Percentiles rank a stretch among this genome's conserved stretches.
Conservation (phyloP, 2,113 vertebrate species). For the Xerus inauris region DNA sequence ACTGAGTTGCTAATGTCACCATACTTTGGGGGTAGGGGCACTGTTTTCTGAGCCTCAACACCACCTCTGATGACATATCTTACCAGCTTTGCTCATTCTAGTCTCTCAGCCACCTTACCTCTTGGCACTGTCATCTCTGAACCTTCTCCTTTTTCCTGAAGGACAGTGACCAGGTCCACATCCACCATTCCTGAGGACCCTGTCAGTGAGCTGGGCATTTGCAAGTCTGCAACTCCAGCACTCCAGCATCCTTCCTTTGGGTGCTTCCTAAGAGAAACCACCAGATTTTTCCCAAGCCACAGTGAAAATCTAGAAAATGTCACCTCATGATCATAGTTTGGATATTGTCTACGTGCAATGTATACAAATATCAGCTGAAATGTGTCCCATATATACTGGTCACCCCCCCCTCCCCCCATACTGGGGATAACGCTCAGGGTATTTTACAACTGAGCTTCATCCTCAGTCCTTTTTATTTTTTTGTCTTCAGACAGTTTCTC, state of each 20-base stretch:
- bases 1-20: no score
- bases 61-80: not conserved
- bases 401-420: no score
- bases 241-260: no score
- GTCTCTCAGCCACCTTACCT: not conserved
- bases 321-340: not conserved
- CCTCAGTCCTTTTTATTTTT: no score
- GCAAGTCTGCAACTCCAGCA: no score
- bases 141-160: slow-evolving; percentile 23
- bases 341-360: not conserved
- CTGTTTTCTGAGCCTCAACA: not conserved
- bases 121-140: not conserved
- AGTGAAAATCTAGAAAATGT: not conserved
- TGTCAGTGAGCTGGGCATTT: not conserved
- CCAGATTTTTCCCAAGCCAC: not conserved
- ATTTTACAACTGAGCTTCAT: no score
- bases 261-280: not conserved
- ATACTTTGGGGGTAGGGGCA: not conserved
- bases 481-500: no score
- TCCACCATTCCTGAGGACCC: not conserved
- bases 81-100: not conserved
- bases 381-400: no score
- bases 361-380: not conserved
- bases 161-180: not conserved
- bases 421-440: no score